Evolutionary conservation across 1,140 invertebrate species (phyloP).

Genomic region (Drosophila miranda): DNA sequence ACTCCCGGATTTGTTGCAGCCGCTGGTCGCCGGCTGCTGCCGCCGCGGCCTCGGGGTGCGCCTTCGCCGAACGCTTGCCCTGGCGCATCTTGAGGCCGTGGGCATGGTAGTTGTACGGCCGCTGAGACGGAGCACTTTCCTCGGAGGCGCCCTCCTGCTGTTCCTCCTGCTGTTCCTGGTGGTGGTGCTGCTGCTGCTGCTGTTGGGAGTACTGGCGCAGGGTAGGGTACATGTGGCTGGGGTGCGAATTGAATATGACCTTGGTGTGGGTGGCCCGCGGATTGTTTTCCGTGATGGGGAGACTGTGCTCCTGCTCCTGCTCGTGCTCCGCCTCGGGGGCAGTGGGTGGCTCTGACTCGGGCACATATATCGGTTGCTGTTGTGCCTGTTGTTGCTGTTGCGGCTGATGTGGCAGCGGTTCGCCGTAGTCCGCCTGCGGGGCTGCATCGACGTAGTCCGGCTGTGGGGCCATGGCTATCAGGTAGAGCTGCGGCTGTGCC

Average conservation of each 20-base stretch:
- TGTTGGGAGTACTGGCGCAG: constrained; percentile 56
- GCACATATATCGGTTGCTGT: constrained; percentile 68
- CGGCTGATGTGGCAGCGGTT: constrained; percentile 16
- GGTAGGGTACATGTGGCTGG: constrained; percentile 33
- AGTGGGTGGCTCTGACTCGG: constrained; percentile 53
- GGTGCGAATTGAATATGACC: constrained; percentile 70
- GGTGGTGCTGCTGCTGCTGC: constrained; percentile 42
- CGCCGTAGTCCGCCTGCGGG: constrained; percentile 26
- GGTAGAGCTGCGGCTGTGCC: constrained; percentile 62
- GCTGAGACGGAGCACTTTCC: constrained; percentile 21
- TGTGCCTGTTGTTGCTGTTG: constrained; percentile 19
- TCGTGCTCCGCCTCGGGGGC: constrained; percentile 22
- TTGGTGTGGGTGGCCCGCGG: constrained; percentile 77
- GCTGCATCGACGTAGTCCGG: constrained; percentile 18
- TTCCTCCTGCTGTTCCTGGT: constrained; percentile 21
- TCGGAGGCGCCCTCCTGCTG: constrained; percentile 4
- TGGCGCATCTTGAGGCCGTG: constrained; percentile 54
- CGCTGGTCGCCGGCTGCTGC: constrained; percentile 31
- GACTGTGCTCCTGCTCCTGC: constrained; percentile 29
- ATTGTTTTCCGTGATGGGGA: constrained; percentile 76
- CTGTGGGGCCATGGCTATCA: constrained; percentile 68
- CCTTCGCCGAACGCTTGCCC: constrained; percentile 54
- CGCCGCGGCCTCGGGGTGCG: constrained; percentile 1
- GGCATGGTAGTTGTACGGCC: constrained; percentile 77
- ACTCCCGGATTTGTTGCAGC: constrained; percentile 73